phyloP scores from a whole-genome alignment of 2,888 invertebrate species.

The Scrobipalpa costella region DNA sequence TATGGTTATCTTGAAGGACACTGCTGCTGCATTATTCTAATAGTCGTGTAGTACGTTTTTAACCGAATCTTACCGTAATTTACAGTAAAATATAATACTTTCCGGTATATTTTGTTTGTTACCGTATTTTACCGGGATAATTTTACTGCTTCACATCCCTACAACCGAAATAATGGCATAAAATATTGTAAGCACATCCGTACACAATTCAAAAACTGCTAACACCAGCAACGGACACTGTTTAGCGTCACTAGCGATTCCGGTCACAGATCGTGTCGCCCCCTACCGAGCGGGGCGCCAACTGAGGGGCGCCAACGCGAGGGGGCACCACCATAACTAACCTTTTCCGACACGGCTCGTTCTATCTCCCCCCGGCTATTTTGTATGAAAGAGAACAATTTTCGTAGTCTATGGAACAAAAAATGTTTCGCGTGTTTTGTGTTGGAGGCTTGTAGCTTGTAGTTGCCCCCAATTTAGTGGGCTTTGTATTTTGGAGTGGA shows the following conservation, averaged over 20 bases:
- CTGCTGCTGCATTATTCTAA: too few species aligned
- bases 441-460: too few species aligned
- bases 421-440: slow-evolving; percentile 15
- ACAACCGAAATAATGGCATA: too few species aligned
- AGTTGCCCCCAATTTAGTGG: not conserved
- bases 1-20: too few species aligned
- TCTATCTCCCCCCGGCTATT: slow-evolving; percentile 23
- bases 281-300: not conserved
- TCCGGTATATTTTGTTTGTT: too few species aligned
- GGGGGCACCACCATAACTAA: slow-evolving; percentile 47
- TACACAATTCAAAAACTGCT: not conserved
- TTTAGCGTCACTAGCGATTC: slow-evolving; percentile 22
- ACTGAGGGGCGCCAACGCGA: slow-evolving; percentile 9
- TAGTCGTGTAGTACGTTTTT: too few species aligned
- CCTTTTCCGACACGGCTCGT: slow-evolving; percentile 49
- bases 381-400: slow-evolving; percentile 10
- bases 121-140: too few species aligned
- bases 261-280: slow-evolving; percentile 25
- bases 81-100: too few species aligned
- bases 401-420: slow-evolving; percentile 18
- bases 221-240: not conserved
- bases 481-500: slow-evolving; percentile 2
- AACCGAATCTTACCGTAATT: too few species aligned
- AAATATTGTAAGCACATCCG: not conserved
- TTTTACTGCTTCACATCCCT: too few species aligned